Percentiles rank a stretch among this genome's conserved stretches.
phyloP scores from a whole-genome alignment of 1,140 invertebrate species.

The Leptoteleia sp. region DNA sequence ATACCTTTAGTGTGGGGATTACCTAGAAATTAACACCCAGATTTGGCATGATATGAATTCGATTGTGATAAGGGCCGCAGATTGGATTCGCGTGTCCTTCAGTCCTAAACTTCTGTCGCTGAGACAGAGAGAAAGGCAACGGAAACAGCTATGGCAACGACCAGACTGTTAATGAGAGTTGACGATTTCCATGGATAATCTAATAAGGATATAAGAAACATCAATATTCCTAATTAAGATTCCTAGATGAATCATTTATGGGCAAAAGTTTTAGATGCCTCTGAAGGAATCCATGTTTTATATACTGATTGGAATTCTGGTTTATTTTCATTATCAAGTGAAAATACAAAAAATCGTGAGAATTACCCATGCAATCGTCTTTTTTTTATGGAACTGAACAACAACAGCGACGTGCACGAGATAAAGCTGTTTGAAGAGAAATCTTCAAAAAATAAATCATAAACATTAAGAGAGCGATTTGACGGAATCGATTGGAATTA shows the following conservation, averaged over 20 bases:
- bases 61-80: slow-evolving; percentile 51
- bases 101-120: slow-evolving; percentile 25
- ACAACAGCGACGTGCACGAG: slow-evolving; percentile 68
- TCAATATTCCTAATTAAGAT: no score
- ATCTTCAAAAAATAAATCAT: slow-evolving; percentile 44
- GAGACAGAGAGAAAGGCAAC: slow-evolving; percentile 21
- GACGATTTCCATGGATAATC: slow-evolving; percentile 45
- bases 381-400: slow-evolving; percentile 37
- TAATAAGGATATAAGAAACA: no score
- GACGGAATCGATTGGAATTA: slow-evolving; percentile 48
- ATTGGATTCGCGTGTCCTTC: slow-evolving; percentile 54
- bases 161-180: slow-evolving; percentile 40
- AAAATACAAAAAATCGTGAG: no score
- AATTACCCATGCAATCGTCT: slow-evolving; percentile 57
- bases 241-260: no score
- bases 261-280: no score
- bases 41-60: slow-evolving; percentile 33
- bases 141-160: slow-evolving; percentile 16
- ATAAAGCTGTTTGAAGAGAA: slow-evolving; percentile 68
- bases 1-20: neutral
- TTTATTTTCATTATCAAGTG: no score
- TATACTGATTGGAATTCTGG: no score
- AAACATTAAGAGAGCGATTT: slow-evolving; percentile 36
- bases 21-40: slow-evolving; percentile 42
- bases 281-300: no score